phyloP scores from a whole-genome alignment of 2,113 vertebrate species.

The Lasiurus cinereus region DNA sequence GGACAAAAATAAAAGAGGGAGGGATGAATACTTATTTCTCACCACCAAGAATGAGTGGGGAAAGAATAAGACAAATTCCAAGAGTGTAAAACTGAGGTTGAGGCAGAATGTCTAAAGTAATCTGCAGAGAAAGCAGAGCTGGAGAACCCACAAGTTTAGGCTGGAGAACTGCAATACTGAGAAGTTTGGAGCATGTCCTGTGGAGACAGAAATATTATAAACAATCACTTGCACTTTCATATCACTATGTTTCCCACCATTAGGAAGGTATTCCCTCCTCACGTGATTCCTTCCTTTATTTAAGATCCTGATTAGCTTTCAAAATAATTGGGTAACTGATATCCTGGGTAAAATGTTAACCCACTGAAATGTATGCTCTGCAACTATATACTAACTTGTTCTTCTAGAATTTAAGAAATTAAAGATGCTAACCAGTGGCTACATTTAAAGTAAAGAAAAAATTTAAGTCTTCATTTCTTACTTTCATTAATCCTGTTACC shows the following conservation, averaged over 20 bases:
- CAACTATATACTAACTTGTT: not conserved
- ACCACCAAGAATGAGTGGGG: not conserved
- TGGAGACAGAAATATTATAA: not conserved
- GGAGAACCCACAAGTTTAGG: not conserved
- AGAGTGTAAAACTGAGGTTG: not conserved
- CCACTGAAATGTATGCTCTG: not conserved
- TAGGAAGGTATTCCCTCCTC: not conserved
- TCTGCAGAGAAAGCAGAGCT: not conserved
- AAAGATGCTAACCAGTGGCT: not conserved
- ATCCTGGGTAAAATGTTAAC: not conserved
- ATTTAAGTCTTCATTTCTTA: not conserved
- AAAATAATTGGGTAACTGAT: slow-evolving; percentile 33
- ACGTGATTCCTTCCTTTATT: not conserved
- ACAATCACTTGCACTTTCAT: not conserved
- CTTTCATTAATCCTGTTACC: slow-evolving; percentile 39
- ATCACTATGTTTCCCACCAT: not conserved
- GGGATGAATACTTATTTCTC: not conserved
- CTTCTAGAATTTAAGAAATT: slow-evolving; percentile 34
- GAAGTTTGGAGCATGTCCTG: not conserved
- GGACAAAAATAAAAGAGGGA: not conserved
- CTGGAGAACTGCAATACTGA: not conserved
- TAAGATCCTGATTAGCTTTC: not conserved
- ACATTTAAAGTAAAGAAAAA: slow-evolving; percentile 51
- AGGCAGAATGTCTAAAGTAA: not conserved
- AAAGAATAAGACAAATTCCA: not conserved